A percentile compares a stretch with the other conserved stretches of the same genome.
Conservation (phyloP, 2,888 invertebrate genomes). For the Agrotis exclamationis region DNA sequence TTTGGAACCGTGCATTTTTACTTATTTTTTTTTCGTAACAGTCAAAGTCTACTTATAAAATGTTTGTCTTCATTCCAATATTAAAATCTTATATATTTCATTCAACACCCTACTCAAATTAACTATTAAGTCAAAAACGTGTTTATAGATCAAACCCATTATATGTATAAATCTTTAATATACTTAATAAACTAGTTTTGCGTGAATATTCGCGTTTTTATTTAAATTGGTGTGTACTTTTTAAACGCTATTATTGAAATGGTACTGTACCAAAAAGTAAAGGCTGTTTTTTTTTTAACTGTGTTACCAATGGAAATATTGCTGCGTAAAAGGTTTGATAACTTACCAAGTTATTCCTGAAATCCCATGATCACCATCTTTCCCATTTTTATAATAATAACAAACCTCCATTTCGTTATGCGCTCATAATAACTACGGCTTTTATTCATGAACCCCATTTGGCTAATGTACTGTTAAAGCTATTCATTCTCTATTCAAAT, state of each 20-base stretch:
- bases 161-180: background rate
- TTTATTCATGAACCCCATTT: background rate
- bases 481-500: conserved; percentile 48
- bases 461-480: background rate
- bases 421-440: conserved; percentile 1
- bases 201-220: conserved; percentile 10
- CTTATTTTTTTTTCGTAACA: background rate
- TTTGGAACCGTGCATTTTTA: conserved; percentile 27
- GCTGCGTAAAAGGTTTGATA: background rate
- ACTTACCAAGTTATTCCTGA: background rate
- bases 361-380: conserved; percentile 2
- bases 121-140: background rate
- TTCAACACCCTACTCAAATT: background rate
- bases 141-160: background rate
- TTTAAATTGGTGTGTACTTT: background rate
- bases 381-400: background rate
- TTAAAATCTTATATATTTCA: too few species aligned
- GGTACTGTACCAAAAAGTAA: background rate
- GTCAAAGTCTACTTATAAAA: background rate
- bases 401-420: background rate
- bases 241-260: background rate
- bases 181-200: conserved; percentile 29
- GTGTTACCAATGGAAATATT: too few species aligned
- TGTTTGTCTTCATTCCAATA: background rate
- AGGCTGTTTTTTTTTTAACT: background rate